Conservation (phyloP, 2,888 invertebrate genomes). For the Plagodis dolabraria region DNA sequence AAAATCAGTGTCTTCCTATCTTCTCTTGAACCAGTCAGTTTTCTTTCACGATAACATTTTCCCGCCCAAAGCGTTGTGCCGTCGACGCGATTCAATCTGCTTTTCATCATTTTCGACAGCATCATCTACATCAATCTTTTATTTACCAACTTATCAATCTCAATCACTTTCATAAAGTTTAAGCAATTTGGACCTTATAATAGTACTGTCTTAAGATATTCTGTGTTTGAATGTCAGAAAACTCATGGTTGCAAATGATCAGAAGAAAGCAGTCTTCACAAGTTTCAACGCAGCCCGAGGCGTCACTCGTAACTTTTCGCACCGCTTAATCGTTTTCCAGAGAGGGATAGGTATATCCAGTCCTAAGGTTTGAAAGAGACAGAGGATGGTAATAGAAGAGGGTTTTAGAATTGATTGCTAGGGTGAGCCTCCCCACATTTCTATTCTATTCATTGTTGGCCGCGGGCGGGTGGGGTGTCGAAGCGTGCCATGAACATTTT, state of each 20-base stretch:
- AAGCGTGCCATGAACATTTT: slow-evolving; percentile 70
- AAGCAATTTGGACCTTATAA: slow-evolving; percentile 39
- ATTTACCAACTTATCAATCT: slow-evolving; percentile 39
- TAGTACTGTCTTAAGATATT: slow-evolving; percentile 7
- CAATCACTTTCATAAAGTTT: slow-evolving; percentile 12
- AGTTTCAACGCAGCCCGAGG: slow-evolving; percentile 61
- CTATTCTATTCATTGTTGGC: slow-evolving; percentile 66
- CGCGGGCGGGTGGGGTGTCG: slow-evolving; percentile 70
- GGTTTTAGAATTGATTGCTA: slow-evolving; percentile 74
- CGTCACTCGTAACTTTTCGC: slow-evolving; percentile 60
- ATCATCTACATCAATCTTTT: slow-evolving; percentile 66
- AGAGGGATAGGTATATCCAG: slow-evolving; percentile 47
- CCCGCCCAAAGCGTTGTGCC: slow-evolving; percentile 59
- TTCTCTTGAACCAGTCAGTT: slow-evolving; percentile 39
- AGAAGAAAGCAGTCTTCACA: slow-evolving; percentile 68
- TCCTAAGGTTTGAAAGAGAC: slow-evolving; percentile 51
- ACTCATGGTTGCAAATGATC: slow-evolving; percentile 41
- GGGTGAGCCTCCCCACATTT: slow-evolving; percentile 76
- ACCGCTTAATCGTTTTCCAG: slow-evolving; percentile 59
- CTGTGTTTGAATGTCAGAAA: slow-evolving; percentile 17
- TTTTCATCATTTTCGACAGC: slow-evolving; percentile 64
- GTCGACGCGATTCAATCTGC: slow-evolving; percentile 68
- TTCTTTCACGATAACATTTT: slow-evolving; percentile 55
- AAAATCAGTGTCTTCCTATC: neutral
- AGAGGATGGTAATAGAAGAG: slow-evolving; percentile 61